Evolutionary conservation across 2,888 invertebrate genomes (phyloP), one percentile per base, ranked within the genome.

Genomic region (Dicyrtomina minuta): DNA sequence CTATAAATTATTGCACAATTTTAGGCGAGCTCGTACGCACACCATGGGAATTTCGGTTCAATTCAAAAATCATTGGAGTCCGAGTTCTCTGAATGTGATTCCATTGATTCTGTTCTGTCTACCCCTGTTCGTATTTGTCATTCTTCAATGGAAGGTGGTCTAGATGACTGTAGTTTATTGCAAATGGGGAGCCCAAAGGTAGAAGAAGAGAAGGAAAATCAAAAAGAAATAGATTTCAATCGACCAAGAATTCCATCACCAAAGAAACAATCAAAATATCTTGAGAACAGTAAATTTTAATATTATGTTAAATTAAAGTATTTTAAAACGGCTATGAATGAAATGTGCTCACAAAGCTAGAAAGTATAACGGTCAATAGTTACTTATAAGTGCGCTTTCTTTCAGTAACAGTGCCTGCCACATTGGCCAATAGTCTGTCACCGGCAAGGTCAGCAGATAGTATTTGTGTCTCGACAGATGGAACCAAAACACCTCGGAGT

Each of bases 371-470:
- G n/a, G n/a, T n/a, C n/a, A n/a, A n/a, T n/a, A n/a, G n/a, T n/a
- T n/a, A n/a, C n/a, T n/a, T n/a, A n/a, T n/a, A n/a, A n/a, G n/a
- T n/a, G n/a, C n/a, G n/a, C n/a, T n/a, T n/a, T n/a, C n/a, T n/a
- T n/a, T n/a, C n/a, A n/a, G n/a, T n/a, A n/a, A n/a, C n/a, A n/a
- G n/a, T n/a, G n/a, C n/a, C n/a, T n/a, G n/a, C n/a, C n/a, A n/a
- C n/a, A 22, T 33, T 64, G 12, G 56, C 62, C 0, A 74, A 71
- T 68, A 74, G 70, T 53, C 66, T 80, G 15, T 80, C 80, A 4
- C 85, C 84, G 1, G 84, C 84, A 2, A 79, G 84, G 10, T 84
- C 84, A 2, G 81, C 84, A 66, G 84, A 85, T 74, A 83, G 84
- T 26, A 83, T 83, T 62, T 80, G 84, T 17, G 44, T 39, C 2